Conservation (phyloP, 2,888 invertebrate genomes). For the Xanthorhoe designata region DNA sequence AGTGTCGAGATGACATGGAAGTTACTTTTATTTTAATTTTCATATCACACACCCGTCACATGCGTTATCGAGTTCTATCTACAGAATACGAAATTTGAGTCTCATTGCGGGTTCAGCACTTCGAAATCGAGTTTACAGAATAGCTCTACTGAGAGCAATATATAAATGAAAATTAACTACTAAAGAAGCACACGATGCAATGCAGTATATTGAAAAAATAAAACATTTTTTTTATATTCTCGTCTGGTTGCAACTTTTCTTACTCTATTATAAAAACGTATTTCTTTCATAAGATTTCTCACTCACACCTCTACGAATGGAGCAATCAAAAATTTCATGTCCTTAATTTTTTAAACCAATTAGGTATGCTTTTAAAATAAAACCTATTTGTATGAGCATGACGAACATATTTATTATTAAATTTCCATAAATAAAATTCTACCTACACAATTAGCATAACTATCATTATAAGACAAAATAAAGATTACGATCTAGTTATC, state of each 20-base stretch:
- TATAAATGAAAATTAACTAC: no score
- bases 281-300: conserved; percentile 14
- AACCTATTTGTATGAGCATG: conserved; percentile 5
- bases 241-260: neutral
- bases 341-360: conserved; percentile 13
- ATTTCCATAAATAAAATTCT: neutral
- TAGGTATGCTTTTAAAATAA: conserved; percentile 13
- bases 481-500: neutral
- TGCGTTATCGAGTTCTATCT: no score
- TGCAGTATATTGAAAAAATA: no score
- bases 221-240: no score
- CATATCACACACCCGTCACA: no score
- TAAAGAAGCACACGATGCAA: no score
- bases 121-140: no score
- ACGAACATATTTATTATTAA: neutral
- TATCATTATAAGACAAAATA: neutral
- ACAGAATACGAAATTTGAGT: no score
- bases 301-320: conserved; percentile 7
- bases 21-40: no score
- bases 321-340: conserved; percentile 22
- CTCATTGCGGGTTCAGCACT: no score
- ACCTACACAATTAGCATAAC: neutral
- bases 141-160: no score
- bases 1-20: no score
- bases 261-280: neutral